Evolutionary conservation across 1,140 invertebrate genomes (phyloP).

Genomic region (Drosophila arawakana): DNA sequence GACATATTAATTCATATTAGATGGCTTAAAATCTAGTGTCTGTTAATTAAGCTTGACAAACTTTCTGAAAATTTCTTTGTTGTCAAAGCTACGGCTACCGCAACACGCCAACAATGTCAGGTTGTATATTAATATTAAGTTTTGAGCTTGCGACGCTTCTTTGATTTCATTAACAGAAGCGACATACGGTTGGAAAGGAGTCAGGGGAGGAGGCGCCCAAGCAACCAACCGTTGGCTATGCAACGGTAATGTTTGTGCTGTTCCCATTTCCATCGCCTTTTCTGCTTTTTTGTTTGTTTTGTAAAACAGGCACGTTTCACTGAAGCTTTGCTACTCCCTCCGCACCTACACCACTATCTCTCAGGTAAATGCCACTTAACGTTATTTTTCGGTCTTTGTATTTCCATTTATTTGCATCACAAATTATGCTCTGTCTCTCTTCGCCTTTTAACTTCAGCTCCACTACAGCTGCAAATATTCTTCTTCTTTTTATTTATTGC

Average conservation of each 20-base stretch:
- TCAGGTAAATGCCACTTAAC: constrained; percentile 75
- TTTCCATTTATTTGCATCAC: constrained; percentile 72
- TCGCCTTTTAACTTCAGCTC: constrained; percentile 1
- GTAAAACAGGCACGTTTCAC: constrained; percentile 74
- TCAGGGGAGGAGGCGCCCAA: constrained; percentile 3
- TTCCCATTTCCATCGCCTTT: constrained; percentile 41
- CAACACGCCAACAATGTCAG: constrained; percentile 4
- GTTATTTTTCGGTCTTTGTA: constrained; percentile 63
- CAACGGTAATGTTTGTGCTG: constrained; percentile 72
- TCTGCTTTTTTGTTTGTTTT: constrained; percentile 67
- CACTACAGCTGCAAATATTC: constrained; percentile 57
- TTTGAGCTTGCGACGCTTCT: constrained; percentile 39
- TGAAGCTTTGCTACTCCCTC: neutral
- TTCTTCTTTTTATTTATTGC: constrained; percentile 66
- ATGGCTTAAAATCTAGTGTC: constrained; percentile 28
- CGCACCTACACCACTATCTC: neutral
- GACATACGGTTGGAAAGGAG: neutral
- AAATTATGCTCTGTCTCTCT: constrained; percentile 62
- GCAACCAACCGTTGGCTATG: constrained; percentile 42
- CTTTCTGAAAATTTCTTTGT: constrained; percentile 38
- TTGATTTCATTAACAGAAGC: constrained; percentile 63
- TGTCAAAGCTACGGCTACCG: constrained; percentile 24
- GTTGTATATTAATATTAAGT: constrained; percentile 62
- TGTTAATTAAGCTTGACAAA: constrained; percentile 55
- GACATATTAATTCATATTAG: constrained; percentile 45